Conservation (phyloP, 2,888 invertebrate genomes). For the Eupeodes luniger region DNA sequence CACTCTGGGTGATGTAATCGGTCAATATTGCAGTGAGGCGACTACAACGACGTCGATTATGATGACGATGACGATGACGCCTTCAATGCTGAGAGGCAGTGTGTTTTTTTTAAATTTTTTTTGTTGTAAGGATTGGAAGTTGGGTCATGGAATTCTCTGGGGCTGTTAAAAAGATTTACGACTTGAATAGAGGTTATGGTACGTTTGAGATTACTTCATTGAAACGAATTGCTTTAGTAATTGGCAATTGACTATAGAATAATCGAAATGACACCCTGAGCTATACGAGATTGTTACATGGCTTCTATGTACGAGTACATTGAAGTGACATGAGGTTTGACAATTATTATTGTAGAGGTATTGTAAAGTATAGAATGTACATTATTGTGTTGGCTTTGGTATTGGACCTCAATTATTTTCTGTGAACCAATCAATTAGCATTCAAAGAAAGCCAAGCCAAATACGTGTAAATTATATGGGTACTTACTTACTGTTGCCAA, state of each 20-base stretch:
- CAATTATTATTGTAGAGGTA: background rate
- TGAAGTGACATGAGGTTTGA: background rate
- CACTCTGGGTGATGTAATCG: conserved; percentile 65
- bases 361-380: no score
- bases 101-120: background rate
- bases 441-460: no score
- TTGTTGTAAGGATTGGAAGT: conserved; percentile 21
- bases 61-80: conserved; percentile 24
- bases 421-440: no score
- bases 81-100: conserved; percentile 21
- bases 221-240: conserved; percentile 63
- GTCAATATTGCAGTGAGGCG: conserved; percentile 59
- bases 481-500: no score
- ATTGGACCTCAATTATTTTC: no score
- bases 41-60: background rate
- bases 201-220: conserved; percentile 64
- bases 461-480: no score
- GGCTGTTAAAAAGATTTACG: conserved; percentile 63
- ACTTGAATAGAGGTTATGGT: conserved; percentile 61
- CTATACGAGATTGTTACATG: background rate
- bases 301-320: background rate
- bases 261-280: conserved; percentile 18
- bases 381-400: no score
- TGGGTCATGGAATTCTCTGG: conserved; percentile 73
- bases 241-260: conserved; percentile 34